phyloP scores from a whole-genome alignment of 2,888 invertebrate genomes.

The Scotopteryx bipunctaria region DNA sequence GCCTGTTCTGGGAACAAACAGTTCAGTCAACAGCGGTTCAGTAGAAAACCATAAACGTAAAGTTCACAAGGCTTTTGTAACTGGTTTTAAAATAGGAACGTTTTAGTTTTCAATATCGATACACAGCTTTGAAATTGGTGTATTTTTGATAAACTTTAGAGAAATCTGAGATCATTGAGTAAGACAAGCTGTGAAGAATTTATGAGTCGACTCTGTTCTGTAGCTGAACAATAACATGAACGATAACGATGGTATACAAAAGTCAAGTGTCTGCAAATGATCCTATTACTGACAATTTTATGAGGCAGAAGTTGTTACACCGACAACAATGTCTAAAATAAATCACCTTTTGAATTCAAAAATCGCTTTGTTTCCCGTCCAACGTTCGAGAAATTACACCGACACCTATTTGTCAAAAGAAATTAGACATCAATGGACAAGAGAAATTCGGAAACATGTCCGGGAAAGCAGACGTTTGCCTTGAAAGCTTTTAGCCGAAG shows the following conservation, averaged over 20 bases:
- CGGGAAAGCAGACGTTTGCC: constrained; percentile 43
- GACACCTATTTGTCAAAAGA: constrained; percentile 36
- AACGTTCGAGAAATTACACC: constrained; percentile 35
- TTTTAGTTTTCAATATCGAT: no score
- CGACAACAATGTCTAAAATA: constrained; percentile 42
- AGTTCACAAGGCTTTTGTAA: constrained; percentile 13
- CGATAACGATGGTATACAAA: constrained; percentile 28
- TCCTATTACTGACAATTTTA: constrained; percentile 54
- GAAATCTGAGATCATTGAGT: not conserved
- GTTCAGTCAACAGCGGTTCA: constrained; percentile 20
- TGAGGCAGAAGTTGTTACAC: constrained; percentile 48
- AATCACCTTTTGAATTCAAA: constrained; percentile 31
- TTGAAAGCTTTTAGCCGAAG: constrained; percentile 51
- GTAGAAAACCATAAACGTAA: constrained; percentile 22
- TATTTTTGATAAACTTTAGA: no score
- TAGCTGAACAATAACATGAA: constrained; percentile 14
- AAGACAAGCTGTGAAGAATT: not conserved
- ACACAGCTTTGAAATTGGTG: no score
- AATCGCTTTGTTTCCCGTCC: constrained; percentile 39
- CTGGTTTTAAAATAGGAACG: not conserved
- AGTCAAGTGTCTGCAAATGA: constrained; percentile 57
- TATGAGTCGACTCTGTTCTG: constrained; percentile 1
- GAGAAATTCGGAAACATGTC: constrained; percentile 41
- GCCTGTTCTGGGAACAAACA: constrained; percentile 38
- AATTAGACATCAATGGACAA: constrained; percentile 46